Base-by-base conservation (phyloP, 2,888 invertebrate genomes). In the Eupithecia insigniata region DNA sequence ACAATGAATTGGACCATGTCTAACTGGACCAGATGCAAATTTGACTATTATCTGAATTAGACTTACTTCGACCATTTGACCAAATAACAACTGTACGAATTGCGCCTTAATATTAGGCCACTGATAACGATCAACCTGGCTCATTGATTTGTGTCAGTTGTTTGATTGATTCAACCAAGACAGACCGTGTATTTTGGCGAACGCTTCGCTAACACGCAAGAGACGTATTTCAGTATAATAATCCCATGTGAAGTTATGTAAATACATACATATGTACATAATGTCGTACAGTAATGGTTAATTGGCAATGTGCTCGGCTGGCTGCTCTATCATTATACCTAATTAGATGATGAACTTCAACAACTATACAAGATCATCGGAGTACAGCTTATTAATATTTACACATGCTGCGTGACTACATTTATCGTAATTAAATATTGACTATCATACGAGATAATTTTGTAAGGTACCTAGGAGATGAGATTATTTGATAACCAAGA, bases 391-490 rank as follows among this genome's bases (percentile, higher is more conserved):
- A 43, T 43, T 18, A 43, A 12, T 18, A 18, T 43, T 4, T n/a
- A n/a, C 46, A n/a, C n/a, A n/a, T n/a, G n/a, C n/a, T n/a, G n/a
- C n/a, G 46, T 46, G n/a, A n/a, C n/a, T 46, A n/a, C 46, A 55
- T 55, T 74, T 73, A 77, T 76, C 78, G 80, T 73, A 78, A 66
- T 78, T 79, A 77, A 80, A 43, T 16, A 39, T 39, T 39, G 0
- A 16, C 16, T 36, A 36, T 12, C 7, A 32, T 5, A 32, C 6
- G 32, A 32, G 32, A 32, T 32, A 32, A 8, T 32, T 32, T 32
- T 5, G 32, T 32, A 32, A 32, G 5, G 32, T 32, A n/a, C 6
- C 36, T 36, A 36, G 14, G 2, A 36, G 36, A 36, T 2, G 39
- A 39, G 16, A 39, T 39, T 4, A 16, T 16, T 16, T 39, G 16